These are phyloP conservation scores for Phaetusa simplex DNA, from an alignment of 2,113 vertebrate species.

Conservation along the genomic window DNA sequence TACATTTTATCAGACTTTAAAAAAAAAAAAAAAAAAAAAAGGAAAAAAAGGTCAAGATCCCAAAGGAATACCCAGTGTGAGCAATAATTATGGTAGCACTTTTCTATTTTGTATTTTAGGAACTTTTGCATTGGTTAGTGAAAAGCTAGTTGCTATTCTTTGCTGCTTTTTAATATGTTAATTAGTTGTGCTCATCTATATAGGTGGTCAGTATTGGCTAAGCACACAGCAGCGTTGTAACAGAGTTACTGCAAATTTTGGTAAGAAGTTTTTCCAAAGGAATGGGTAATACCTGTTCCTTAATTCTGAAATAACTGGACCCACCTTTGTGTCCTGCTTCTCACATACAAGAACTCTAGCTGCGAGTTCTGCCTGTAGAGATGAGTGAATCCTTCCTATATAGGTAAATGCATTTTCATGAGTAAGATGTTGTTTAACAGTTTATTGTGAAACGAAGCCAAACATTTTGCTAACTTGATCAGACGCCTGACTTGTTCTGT, in stretches of 20 bases:
- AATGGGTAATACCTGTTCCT: background rate
- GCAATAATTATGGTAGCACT: background rate
- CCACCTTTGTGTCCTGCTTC: background rate
- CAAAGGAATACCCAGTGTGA: background rate
- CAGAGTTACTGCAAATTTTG: background rate
- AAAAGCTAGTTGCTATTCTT: background rate
- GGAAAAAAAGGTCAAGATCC: background rate
- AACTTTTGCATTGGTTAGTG: background rate
- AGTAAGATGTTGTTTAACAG: background rate
- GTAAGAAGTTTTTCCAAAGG: background rate
- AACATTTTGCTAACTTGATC: background rate
- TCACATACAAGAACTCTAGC: background rate
- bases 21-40: background rate
- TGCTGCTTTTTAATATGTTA: background rate
- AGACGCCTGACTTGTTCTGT: background rate
- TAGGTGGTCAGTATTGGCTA: background rate
- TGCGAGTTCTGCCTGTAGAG: background rate
- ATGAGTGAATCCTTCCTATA: background rate
- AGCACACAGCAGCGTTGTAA: background rate
- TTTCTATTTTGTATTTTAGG: background rate
- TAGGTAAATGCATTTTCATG: background rate
- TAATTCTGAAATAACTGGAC: background rate
- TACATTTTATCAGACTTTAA: background rate
- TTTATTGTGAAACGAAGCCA: background rate
- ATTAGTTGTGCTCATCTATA: background rate